Base-by-base conservation (phyloP, 2,888 invertebrate genomes). In the Ypsolopha sequella region DNA sequence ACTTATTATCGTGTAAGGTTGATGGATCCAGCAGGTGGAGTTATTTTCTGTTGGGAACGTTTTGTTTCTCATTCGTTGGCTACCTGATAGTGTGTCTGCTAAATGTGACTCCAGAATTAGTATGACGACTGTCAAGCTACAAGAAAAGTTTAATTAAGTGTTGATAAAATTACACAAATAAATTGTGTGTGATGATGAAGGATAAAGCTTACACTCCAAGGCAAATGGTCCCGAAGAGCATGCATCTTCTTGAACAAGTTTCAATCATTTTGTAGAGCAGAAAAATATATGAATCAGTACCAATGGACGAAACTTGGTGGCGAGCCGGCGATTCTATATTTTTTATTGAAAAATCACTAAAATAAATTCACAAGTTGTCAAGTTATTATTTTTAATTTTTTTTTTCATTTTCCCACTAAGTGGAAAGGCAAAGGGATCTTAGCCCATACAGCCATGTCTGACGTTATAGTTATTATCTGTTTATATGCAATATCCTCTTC, bases 241-340 rank as follows among this genome's bases (percentile, higher is more conserved):
- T 95, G 65, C 93, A 94, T 73, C 91, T 91, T 71, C 92, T 93
- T 24, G 95, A 93, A 73, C 94, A 95, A 56, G 92, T 92, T 76
- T 95, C 95, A 65, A 95, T 92, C 95, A 95, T 95, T 70, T 60
- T 71, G 41, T 44, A 36, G 39, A 38, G 36, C n/a, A 46, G 24
- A 24, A 24, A 24, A 24, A 24, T 24, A 24, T 24, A 3, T 24
- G 4, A 3, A 24, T 24, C 4, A 24, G 24, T 24, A 24, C 24
- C n/a, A n/a, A n/a, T n/a, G n/a, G n/a, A n/a, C n/a, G n/a, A n/a
- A n/a, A n/a, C n/a, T n/a, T n/a, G n/a, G n/a, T n/a, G n/a, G n/a
- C n/a, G n/a, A n/a, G n/a, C n/a, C n/a, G n/a, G n/a, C n/a, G n/a
- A n/a, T n/a, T n/a, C n/a, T n/a, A n/a, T n/a, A n/a, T n/a, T n/a